phyloP scores from a whole-genome alignment of 2,113 vertebrate species.

The Atlantisia rogersi region DNA sequence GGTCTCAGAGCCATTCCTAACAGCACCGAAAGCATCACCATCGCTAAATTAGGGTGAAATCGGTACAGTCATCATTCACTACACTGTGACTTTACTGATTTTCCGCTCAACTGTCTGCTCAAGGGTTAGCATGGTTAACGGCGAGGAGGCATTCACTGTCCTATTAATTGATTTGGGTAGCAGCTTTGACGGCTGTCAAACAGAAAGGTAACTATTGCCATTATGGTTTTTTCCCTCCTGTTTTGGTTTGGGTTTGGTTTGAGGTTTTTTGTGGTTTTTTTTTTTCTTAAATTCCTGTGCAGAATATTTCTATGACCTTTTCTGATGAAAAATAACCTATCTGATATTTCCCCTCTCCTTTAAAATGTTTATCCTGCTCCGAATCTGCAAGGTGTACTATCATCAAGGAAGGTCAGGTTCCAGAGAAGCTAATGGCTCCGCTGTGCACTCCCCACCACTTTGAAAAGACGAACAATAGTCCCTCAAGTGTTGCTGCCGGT shows the following conservation, averaged over 20 bases:
- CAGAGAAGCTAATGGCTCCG: background rate
- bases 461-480: conserved; percentile 9
- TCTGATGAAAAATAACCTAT: conserved; percentile 15
- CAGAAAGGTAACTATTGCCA: background rate
- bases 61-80: background rate
- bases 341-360: conserved; percentile 14
- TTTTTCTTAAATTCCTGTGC: background rate
- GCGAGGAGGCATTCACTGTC: background rate
- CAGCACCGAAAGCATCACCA: background rate
- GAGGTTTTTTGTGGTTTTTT: too few relatives aligned
- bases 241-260: background rate
- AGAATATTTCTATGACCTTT: background rate
- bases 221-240: background rate
- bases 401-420: conserved; percentile 34
- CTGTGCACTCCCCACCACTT: conserved; percentile 18
- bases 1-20: background rate
- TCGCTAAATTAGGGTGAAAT: background rate
- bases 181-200: background rate
- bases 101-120: background rate
- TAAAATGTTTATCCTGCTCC: conserved; percentile 31
- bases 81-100: background rate
- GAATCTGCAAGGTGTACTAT: background rate
- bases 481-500: conserved; percentile 28
- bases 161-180: background rate
- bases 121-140: background rate